These are phyloP conservation scores for Drosophila imparisetae DNA, from an alignment of 2,888 invertebrate species.

Conservation along the genomic window DNA sequence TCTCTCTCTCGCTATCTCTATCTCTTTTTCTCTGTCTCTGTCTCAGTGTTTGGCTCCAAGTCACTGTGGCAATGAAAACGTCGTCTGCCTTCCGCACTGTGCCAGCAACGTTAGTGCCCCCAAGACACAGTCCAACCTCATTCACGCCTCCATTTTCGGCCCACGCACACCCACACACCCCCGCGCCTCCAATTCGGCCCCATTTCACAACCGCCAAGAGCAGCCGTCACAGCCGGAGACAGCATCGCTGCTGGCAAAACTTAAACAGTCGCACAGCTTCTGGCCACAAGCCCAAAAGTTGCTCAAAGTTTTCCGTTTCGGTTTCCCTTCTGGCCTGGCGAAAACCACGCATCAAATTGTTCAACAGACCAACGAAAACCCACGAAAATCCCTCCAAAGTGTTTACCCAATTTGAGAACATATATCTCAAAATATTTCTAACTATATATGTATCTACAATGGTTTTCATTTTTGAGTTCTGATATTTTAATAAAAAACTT, in stretches of 20 bases:
- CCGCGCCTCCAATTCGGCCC: neutral
- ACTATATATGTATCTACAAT: neutral
- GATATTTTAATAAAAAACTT: neutral
- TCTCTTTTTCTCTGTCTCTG: constrained; percentile 31
- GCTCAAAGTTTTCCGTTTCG: constrained; percentile 32
- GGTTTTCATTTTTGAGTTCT: neutral
- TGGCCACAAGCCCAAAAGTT: constrained; percentile 61
- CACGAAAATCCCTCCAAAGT: constrained; percentile 29
- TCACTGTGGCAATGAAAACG: constrained; percentile 49
- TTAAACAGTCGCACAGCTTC: constrained; percentile 53
- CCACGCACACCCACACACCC: constrained; percentile 1
- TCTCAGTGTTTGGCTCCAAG: constrained; percentile 20
- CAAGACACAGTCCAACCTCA: constrained; percentile 25
- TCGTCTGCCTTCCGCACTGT: constrained; percentile 38
- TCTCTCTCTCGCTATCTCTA: constrained; percentile 32
- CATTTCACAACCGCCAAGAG: constrained; percentile 10
- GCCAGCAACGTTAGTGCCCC: constrained; percentile 27
- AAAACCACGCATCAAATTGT: constrained; percentile 45
- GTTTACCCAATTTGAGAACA: neutral
- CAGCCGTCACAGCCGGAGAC: constrained; percentile 48
- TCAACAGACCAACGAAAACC: constrained; percentile 44
- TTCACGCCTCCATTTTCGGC: neutral
- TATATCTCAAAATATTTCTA: neutral
- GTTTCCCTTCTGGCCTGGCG: constrained; percentile 5
- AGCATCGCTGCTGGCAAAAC: constrained; percentile 33